Evolutionary conservation across 2,888 invertebrate genomes (phyloP).

Genomic region (Heliconius charithonia): DNA sequence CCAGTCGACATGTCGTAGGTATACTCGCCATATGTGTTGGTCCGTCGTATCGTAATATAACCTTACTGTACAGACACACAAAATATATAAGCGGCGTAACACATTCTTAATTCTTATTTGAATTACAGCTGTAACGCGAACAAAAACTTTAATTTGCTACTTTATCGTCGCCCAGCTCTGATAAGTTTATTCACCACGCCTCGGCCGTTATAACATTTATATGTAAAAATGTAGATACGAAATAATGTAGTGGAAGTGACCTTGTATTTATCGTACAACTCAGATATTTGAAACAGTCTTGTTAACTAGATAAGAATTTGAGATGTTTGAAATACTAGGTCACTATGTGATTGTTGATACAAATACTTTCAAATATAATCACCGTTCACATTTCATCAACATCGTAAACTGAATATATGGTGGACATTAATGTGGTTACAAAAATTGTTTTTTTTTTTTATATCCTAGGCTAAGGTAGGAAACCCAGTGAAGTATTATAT

Average conservation of each 20-base stretch:
- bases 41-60: too few relatives aligned
- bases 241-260: slow-evolving; percentile 62
- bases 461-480: not conserved
- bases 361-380: slow-evolving; percentile 41
- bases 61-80: not conserved
- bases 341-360: slow-evolving; percentile 49
- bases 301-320: slow-evolving; percentile 54
- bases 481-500: slow-evolving; percentile 26
- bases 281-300: slow-evolving; percentile 62
- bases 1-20: slow-evolving; percentile 37
- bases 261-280: slow-evolving; percentile 67
- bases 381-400: slow-evolving; percentile 26
- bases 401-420: not conserved
- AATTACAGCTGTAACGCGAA: slow-evolving; percentile 31
- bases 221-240: slow-evolving; percentile 43
- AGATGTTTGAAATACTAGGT: slow-evolving; percentile 49
- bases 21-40: slow-evolving; percentile 36
- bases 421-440: not conserved
- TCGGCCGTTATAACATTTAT: slow-evolving; percentile 41
- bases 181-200: slow-evolving; percentile 47
- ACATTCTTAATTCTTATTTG: slow-evolving; percentile 19
- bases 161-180: slow-evolving; percentile 38
- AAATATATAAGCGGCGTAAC: slow-evolving; percentile 20
- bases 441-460: not conserved
- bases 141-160: slow-evolving; percentile 28